Evolutionary conservation across 2,888 invertebrate species (phyloP).

Genomic region (Dynastes hyllus): DNA sequence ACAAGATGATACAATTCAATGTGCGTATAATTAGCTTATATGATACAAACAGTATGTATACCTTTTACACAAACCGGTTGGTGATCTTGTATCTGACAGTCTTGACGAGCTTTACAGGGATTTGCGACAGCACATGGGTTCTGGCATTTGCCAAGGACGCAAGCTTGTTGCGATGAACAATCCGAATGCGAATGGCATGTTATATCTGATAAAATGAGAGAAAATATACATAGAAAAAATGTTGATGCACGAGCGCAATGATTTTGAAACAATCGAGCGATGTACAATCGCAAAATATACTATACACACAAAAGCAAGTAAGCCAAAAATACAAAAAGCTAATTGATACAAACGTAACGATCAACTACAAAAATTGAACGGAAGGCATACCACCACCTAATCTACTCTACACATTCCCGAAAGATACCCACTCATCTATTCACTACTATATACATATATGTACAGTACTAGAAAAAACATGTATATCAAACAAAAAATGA

Average conservation of each 20-base stretch:
- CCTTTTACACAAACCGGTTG: slow-evolving; percentile 89
- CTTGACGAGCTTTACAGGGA: slow-evolving; percentile 83
- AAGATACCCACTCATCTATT: slow-evolving; percentile 37
- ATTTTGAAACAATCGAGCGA: slow-evolving; percentile 11
- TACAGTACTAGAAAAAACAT: slow-evolving; percentile 51
- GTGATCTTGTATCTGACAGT: slow-evolving; percentile 88
- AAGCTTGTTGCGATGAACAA: slow-evolving; percentile 85
- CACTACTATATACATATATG: slow-evolving; percentile 48
- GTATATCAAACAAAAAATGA: slow-evolving; percentile 52
- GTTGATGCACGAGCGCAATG: slow-evolving; percentile 1
- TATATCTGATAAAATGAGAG: slow-evolving; percentile 75
- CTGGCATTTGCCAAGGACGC: slow-evolving; percentile 84
- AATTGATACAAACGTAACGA: slow-evolving; percentile 44
- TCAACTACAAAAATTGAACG: slow-evolving; percentile 43
- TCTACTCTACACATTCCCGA: slow-evolving; percentile 35
- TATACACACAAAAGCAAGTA: slow-evolving; percentile 55
- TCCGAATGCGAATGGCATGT: slow-evolving; percentile 87
- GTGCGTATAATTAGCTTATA: neutral
- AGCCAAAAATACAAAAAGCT: slow-evolving; percentile 58
- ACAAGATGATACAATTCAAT: slow-evolving; percentile 20
- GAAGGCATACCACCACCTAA: slow-evolving; percentile 52
- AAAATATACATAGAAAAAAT: slow-evolving; percentile 53
- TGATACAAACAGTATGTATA: slow-evolving; percentile 64
- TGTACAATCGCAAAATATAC: slow-evolving; percentile 16
- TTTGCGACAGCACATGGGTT: slow-evolving; percentile 86